Evolutionary conservation across 2,888 invertebrate species (phyloP).

Genomic region (Tipula unca): DNA sequence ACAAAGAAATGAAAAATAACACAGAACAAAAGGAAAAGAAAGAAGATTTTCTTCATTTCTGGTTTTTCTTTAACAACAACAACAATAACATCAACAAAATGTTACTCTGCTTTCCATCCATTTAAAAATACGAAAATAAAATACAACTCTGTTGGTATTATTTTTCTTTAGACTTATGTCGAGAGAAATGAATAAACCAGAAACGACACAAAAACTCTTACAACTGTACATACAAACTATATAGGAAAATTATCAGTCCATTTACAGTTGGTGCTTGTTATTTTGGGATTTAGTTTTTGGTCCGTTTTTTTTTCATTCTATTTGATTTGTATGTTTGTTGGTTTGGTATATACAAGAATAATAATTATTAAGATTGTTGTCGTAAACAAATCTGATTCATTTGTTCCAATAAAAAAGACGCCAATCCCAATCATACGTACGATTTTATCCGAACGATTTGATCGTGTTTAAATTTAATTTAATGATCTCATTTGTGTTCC

Average conservation of each 20-base stretch:
- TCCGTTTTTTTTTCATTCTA: background rate
- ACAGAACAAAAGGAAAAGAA: background rate
- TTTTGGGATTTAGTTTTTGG: background rate
- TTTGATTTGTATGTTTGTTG: background rate
- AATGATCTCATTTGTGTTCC: background rate
- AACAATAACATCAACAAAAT: background rate
- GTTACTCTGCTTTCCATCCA: background rate
- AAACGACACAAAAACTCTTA: background rate
- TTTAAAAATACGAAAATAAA: background rate
- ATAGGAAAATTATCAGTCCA: background rate
- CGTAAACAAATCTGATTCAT: background rate
- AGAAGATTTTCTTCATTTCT: background rate
- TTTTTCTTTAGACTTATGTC: background rate
- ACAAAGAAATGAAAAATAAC: background rate
- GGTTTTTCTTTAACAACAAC: background rate
- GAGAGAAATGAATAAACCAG: background rate
- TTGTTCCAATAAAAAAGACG: background rate
- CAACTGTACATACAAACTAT: background rate
- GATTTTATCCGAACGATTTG: background rate
- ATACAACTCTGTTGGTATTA: background rate
- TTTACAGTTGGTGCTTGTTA: conserved; percentile 14
- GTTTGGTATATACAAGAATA: background rate
- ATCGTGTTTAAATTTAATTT: background rate
- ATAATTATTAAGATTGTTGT: background rate
- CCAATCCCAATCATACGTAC: background rate